phyloP scores from a whole-genome alignment of 2,113 vertebrate species.

The Marmota monax region DNA sequence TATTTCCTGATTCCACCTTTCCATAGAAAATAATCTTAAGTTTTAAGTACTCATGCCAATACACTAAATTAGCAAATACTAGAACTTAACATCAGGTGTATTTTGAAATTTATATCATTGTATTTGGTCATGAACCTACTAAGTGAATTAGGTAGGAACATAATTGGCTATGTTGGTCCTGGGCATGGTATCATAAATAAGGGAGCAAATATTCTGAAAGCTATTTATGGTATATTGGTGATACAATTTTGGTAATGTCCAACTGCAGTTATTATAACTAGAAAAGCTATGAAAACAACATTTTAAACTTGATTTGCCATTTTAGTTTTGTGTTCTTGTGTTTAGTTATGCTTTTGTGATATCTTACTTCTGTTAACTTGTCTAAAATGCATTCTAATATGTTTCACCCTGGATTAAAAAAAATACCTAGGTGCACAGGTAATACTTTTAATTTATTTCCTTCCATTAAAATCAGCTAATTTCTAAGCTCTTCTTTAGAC shows the following conservation, averaged over 20 bases:
- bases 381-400: background rate
- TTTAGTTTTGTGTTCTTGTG: background rate
- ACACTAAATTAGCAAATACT: background rate
- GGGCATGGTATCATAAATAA: background rate
- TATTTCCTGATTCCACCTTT: background rate
- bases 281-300: background rate
- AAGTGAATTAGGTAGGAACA: background rate
- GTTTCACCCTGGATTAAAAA: background rate
- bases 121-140: background rate
- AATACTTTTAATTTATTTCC: background rate
- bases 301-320: background rate
- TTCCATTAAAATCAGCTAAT: background rate
- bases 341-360: background rate
- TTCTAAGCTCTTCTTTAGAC: background rate
- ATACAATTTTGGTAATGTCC: background rate
- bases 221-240: background rate
- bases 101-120: background rate
- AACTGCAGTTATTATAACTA: background rate
- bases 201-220: background rate
- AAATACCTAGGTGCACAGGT: background rate
- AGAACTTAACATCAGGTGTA: background rate
- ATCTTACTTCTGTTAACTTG: background rate
- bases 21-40: background rate
- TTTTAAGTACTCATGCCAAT: background rate
- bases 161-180: background rate